A percentile compares a stretch with the other conserved stretches of the same genome.
phyloP scores from a whole-genome alignment of 2,113 vertebrate genomes.

The Laticauda colubrina region DNA sequence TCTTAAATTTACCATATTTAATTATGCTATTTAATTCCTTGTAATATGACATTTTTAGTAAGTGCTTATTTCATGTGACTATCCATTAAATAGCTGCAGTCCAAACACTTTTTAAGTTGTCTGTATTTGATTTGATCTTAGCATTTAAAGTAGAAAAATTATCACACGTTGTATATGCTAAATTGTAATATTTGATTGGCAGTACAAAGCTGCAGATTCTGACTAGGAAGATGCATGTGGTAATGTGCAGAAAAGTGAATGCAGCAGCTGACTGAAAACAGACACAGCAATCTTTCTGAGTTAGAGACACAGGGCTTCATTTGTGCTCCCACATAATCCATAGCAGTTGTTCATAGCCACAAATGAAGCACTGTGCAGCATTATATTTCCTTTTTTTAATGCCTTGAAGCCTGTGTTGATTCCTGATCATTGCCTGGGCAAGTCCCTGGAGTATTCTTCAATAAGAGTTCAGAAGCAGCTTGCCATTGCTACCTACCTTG shows the following conservation, averaged over 20 bases:
- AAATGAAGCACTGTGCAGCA: background rate
- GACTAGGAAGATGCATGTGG: background rate
- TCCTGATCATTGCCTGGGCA: background rate
- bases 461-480: background rate
- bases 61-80: background rate
- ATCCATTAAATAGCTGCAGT: background rate
- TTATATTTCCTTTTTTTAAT: background rate
- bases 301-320: background rate
- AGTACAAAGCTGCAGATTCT: background rate
- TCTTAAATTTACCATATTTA: conserved; percentile 50
- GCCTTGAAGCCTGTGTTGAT: background rate
- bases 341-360: background rate
- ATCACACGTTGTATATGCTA: background rate
- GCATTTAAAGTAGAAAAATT: background rate
- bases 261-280: background rate
- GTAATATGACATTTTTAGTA: conserved; percentile 43
- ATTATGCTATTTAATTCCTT: conserved; percentile 61
- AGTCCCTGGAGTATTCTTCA: background rate
- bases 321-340: background rate
- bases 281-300: background rate
- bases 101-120: background rate
- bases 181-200: background rate
- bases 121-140: background rate
- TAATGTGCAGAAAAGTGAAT: background rate
- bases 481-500: background rate